Evolutionary conservation across 2,113 vertebrate genomes (phyloP), one percentile per base, ranked within the genome.

Genomic region (Notarius lentiginosus): DNA sequence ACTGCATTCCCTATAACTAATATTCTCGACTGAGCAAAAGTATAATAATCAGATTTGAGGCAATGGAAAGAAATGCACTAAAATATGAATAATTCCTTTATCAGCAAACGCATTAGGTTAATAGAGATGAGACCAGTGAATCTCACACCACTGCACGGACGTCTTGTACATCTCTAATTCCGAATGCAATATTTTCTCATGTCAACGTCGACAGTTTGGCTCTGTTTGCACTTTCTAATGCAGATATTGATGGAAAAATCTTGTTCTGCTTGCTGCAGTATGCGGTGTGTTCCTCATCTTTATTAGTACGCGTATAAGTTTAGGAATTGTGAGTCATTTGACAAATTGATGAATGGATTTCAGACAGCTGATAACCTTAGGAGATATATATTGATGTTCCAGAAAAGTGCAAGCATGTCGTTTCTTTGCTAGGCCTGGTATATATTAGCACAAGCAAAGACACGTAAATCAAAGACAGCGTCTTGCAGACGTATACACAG

Each of bases 71-170:
- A 83, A 27, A 49, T 20, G 7, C 12, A 61, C 49, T 82, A 27
- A 79, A 87, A 83, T 82, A 79, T 72, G 61, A 85, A 79, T 85
- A 65, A 89, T 87, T 85, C 86, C 76, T 41, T 87, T 85, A 89
- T 89, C 83, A 89, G 83, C 58, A 56, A 49, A 84, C 63, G 55
- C 56, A 83, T 88, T 79, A 83, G 76, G 87, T 84, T 86, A 86
- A 89, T 76, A 84, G 56, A 83, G 84, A 87, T 65, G 65, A 79
- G 84, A 61, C 55, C 22, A 24, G 85, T 22, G 58, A 83, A 87
- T 87, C 85, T 72, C 79, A 63, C 41, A 53, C 53, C 55, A 56
- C 51, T 65, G 27, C 82, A 66, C 47, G 49, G 24, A 83, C 58
- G 79, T 85, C 83, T 51, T 81, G 80, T 47, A 61, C 72, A 55